Evolutionary conservation across 2,888 invertebrate species (phyloP).

Genomic region (Portevinia maculata): DNA sequence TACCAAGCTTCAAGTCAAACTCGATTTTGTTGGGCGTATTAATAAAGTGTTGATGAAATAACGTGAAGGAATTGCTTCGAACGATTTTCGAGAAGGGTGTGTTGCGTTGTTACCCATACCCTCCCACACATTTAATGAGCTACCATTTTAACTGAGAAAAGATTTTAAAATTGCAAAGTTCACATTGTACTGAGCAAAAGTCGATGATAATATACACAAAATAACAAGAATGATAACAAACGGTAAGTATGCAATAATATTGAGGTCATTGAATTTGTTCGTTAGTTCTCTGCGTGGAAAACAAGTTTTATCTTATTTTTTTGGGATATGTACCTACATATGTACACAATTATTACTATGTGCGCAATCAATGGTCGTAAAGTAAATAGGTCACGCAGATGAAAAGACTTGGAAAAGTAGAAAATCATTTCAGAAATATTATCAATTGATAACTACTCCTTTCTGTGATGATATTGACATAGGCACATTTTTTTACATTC

Average conservation of each 20-base stretch:
- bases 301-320: conserved; percentile 21
- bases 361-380: too few relatives aligned
- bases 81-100: too few relatives aligned
- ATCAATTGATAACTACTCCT: conserved; percentile 30
- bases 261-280: conserved; percentile 47
- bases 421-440: conserved; percentile 5
- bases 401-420: conserved; percentile 9
- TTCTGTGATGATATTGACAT: neutral
- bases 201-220: conserved; percentile 29
- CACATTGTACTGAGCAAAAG: conserved; percentile 11
- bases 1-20: too few relatives aligned
- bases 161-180: conserved; percentile 3
- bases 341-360: conserved; percentile 22
- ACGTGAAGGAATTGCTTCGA: too few relatives aligned
- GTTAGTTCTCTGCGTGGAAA: conserved; percentile 10
- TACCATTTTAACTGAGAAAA: too few relatives aligned
- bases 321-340: conserved; percentile 20
- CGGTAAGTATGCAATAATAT: conserved; percentile 41
- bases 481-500: too few relatives aligned
- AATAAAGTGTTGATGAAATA: too few relatives aligned
- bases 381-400: conserved; percentile 41
- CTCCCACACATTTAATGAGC: too few relatives aligned
- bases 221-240: conserved; percentile 53
- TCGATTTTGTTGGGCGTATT: too few relatives aligned
- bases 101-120: too few relatives aligned